phyloP scores from a whole-genome alignment of 2,888 invertebrate species.

The Sinodicranocentrus sp. region DNA sequence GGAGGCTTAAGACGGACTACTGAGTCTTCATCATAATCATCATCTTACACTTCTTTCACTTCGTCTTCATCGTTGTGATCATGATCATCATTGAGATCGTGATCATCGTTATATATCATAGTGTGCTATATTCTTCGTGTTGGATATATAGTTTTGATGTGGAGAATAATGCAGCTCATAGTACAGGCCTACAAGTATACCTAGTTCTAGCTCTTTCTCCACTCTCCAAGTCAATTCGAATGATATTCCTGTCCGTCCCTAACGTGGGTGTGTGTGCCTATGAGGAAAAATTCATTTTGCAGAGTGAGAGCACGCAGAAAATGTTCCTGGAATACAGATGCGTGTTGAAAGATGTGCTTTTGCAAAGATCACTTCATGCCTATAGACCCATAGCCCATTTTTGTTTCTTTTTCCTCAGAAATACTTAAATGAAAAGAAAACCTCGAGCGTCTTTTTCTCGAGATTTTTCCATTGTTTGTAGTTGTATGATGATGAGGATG shows the following conservation, averaged over 20 bases:
- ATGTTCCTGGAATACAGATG: conserved; percentile 8
- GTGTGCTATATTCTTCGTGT: too few relatives aligned
- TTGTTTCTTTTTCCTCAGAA: conserved; percentile 10
- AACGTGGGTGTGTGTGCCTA: neutral
- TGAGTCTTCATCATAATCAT: conserved; percentile 36
- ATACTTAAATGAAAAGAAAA: conserved; percentile 27
- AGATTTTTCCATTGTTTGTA: conserved; percentile 27
- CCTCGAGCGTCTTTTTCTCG: conserved; percentile 28
- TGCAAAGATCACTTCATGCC: neutral
- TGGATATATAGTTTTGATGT: too few relatives aligned
- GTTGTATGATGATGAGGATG: conserved; percentile 23
- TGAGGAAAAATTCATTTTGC: conserved; percentile 10
- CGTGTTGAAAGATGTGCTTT: neutral
- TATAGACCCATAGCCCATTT: neutral
- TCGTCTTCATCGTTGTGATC: conserved; percentile 18
- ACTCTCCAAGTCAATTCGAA: conserved; percentile 28
- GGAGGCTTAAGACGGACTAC: conserved; percentile 15
- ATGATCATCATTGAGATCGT: conserved; percentile 38
- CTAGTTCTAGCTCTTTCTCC: neutral
- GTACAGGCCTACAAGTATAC: too few relatives aligned
- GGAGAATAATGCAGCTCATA: too few relatives aligned
- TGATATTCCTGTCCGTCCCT: conserved; percentile 27
- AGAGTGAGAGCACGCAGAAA: conserved; percentile 5
- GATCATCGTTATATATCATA: conserved; percentile 43
- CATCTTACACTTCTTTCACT: conserved; percentile 6